Conservation (phyloP, 2,113 vertebrate genomes). For the Tetrao urogallus region DNA sequence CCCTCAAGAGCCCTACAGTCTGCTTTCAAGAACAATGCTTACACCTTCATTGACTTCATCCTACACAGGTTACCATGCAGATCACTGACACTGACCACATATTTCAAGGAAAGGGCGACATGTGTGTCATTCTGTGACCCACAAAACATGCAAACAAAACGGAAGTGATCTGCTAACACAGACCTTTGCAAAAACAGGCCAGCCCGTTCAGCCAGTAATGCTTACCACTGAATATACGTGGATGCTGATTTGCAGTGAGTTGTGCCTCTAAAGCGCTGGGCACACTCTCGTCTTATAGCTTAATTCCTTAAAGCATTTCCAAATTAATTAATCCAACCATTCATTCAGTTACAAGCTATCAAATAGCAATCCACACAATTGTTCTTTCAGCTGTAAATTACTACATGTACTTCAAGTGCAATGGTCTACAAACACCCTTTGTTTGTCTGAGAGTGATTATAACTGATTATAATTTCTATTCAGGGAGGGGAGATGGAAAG, state of each 20-base stretch:
- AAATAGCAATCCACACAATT: background rate
- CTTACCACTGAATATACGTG: background rate
- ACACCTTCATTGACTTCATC: too few species aligned
- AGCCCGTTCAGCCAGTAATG: background rate
- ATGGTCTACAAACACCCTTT: background rate
- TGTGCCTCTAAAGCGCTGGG: background rate
- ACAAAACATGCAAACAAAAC: background rate
- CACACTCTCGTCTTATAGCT: background rate
- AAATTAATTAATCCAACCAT: background rate
- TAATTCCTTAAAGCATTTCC: background rate
- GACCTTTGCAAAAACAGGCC: background rate
- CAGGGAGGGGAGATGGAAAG: background rate
- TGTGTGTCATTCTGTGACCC: conserved; percentile 46
- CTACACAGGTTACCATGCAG: too few species aligned
- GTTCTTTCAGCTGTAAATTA: background rate
- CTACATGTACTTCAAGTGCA: background rate
- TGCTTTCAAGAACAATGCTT: too few species aligned
- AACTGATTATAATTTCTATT: background rate
- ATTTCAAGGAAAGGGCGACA: background rate
- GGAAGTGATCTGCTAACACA: background rate
- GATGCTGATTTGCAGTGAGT: background rate
- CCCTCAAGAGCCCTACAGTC: background rate
- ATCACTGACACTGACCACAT: background rate
- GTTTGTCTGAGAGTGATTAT: background rate
- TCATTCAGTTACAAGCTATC: background rate